phyloP scores from a whole-genome alignment of 2,797 vertebrate species.

The Prionace glauca region DNA sequence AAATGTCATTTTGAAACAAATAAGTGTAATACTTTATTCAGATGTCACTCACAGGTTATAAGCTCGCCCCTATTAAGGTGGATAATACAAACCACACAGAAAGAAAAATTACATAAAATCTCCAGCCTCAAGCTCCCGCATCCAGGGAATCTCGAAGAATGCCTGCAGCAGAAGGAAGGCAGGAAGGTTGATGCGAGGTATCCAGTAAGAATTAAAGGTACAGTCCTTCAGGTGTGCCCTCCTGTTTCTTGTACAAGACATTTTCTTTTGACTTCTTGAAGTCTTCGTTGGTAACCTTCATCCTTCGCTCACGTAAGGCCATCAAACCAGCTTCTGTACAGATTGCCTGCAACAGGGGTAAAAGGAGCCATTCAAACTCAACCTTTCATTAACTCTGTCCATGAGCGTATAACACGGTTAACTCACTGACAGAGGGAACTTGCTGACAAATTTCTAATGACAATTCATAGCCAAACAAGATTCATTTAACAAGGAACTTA shows the following conservation, averaged over 20 bases:
- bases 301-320: conserved; percentile 87
- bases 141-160: neutral
- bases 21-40: neutral
- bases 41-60: conserved; percentile 49
- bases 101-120: conserved; percentile 50
- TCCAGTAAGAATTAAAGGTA: conserved; percentile 70
- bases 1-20: neutral
- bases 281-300: conserved; percentile 99
- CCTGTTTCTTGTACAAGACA: conserved; percentile 95
- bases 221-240: conserved; percentile 92
- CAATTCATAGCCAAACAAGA: neutral
- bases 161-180: neutral
- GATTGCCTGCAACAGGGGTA: conserved; percentile 71
- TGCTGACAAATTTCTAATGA: neutral
- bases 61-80: conserved; percentile 39
- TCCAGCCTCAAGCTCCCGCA: conserved; percentile 44
- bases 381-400: neutral
- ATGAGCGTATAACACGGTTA: neutral
- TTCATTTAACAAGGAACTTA: neutral
- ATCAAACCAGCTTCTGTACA: conserved; percentile 96
- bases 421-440: neutral
- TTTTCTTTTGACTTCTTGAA: conserved; percentile 99
- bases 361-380: neutral
- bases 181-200: conserved; percentile 20
- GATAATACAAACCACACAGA: conserved; percentile 48